Conservation (phyloP, 2,888 invertebrate species). For the Drosophila crucigera region DNA sequence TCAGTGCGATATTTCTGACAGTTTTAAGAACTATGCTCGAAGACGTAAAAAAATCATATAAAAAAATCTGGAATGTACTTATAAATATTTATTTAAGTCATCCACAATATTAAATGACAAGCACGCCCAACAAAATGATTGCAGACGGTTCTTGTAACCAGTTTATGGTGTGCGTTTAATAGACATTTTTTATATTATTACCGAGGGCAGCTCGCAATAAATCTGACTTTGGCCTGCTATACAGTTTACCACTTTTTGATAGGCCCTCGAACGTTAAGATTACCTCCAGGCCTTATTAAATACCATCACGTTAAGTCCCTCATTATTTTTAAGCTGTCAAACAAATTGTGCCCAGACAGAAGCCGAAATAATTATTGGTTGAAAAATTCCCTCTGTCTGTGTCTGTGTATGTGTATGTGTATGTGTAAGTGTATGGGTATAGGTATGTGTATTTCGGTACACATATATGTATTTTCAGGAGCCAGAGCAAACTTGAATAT, state of each 20-base stretch:
- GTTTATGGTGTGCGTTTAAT: slow-evolving; percentile 1
- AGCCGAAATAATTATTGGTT: slow-evolving; percentile 2
- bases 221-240: not conserved
- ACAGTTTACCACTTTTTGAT: not conserved
- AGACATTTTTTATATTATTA: not conserved
- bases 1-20: not conserved
- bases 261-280: not conserved
- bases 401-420: not conserved
- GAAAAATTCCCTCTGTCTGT: not conserved
- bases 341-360: slow-evolving; percentile 1
- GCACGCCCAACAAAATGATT: not conserved
- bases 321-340: slow-evolving; percentile 10
- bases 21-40: not conserved
- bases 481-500: slow-evolving; percentile 11
- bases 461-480: not conserved
- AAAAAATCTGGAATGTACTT: not conserved
- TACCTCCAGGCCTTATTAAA: not conserved
- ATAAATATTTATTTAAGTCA: not conserved
- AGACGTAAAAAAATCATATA: not conserved
- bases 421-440: not conserved
- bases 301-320: slow-evolving; percentile 1
- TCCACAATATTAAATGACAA: not conserved
- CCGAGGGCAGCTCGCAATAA: not conserved
- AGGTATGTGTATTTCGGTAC: not conserved
- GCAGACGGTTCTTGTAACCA: not conserved